phyloP scores from a whole-genome alignment of 2,113 vertebrate genomes.

The Porphyrio hochstetteri region DNA sequence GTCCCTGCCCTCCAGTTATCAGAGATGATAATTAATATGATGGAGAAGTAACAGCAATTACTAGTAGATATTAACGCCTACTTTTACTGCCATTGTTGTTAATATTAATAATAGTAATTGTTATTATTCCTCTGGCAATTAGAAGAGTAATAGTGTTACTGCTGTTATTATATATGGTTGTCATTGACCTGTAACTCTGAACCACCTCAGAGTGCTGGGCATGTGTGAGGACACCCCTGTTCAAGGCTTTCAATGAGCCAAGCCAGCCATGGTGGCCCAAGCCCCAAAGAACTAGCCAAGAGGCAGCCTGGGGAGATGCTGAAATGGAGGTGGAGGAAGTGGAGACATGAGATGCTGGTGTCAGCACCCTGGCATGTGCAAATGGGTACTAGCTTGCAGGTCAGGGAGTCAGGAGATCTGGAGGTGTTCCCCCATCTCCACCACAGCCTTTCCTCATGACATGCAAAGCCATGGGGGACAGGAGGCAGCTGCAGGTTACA shows the following conservation, averaged over 20 bases:
- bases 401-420: neutral
- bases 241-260: neutral
- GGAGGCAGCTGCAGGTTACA: neutral
- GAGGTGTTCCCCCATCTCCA: neutral
- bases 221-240: neutral
- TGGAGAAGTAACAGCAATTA: neutral
- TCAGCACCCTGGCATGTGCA: neutral
- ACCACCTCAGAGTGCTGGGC: neutral
- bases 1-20: neutral
- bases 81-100: neutral
- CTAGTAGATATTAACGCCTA: neutral
- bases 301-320: neutral
- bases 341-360: accelerated
- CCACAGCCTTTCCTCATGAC: neutral
- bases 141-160: neutral
- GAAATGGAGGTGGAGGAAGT: neutral
- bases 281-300: neutral
- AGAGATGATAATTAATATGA: neutral
- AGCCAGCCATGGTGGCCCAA: neutral
- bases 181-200: neutral
- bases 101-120: neutral
- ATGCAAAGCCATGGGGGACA: neutral
- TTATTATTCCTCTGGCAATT: neutral
- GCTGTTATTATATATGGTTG: neutral
- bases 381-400: accelerated